Evolutionary conservation across 2,888 invertebrate species (phyloP).

Genomic region (Lasioglossum oenotherae): DNA sequence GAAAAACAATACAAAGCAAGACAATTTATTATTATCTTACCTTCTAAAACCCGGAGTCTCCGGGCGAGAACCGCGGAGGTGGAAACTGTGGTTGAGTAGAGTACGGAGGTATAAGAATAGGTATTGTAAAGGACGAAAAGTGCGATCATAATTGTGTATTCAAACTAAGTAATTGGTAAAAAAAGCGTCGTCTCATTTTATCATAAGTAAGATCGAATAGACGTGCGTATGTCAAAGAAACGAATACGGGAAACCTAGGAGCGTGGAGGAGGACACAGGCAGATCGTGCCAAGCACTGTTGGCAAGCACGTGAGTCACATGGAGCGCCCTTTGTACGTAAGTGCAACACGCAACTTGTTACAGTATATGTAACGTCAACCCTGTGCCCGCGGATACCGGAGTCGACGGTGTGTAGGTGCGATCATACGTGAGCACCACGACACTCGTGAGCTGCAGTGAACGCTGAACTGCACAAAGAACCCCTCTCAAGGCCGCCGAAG

Average conservation of each 20-base stretch:
- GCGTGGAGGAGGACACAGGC: constrained; percentile 12
- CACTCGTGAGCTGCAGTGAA: constrained; percentile 69
- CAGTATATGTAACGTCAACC: constrained; percentile 68
- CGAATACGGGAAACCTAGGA: constrained; percentile 24
- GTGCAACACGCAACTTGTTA: constrained; percentile 75
- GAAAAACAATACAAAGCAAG: too few relatives aligned
- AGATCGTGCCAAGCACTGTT: constrained; percentile 52
- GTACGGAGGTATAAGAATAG: too few relatives aligned
- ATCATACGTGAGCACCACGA: constrained; percentile 22
- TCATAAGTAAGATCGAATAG: too few relatives aligned
- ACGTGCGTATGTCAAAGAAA: constrained; percentile 4
- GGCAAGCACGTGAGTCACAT: constrained; percentile 77
- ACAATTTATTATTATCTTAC: too few relatives aligned
- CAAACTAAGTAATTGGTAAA: too few relatives aligned
- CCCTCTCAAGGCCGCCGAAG: constrained; percentile 81
- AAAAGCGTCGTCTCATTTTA: too few relatives aligned
- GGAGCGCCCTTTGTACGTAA: constrained; percentile 78
- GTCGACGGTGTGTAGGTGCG: constrained; percentile 3
- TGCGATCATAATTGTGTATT: too few relatives aligned
- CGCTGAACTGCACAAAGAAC: constrained; percentile 82
- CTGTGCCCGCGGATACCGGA: constrained; percentile 31
- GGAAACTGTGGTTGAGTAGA: too few relatives aligned
- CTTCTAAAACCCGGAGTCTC: too few relatives aligned
- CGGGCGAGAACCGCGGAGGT: too few relatives aligned
- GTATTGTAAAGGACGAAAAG: too few relatives aligned